phyloP scores from a whole-genome alignment of 2,113 vertebrate species.

The Strix uralensis region DNA sequence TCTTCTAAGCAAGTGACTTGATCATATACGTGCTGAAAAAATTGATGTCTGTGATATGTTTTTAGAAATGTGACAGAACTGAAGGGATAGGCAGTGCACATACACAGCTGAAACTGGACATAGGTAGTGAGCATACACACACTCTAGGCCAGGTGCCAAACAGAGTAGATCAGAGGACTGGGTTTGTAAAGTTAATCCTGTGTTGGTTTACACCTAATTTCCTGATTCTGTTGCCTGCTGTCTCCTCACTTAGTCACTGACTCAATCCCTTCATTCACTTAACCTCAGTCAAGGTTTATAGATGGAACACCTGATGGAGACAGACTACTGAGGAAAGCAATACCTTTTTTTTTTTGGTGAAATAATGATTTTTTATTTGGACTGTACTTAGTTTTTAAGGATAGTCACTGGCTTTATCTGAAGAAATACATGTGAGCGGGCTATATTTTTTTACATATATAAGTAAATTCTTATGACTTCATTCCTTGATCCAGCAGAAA shows the following conservation, averaged over 20 bases:
- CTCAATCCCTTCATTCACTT: background rate
- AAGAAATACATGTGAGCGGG: background rate
- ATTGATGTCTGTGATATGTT: background rate
- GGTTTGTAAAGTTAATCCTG: background rate
- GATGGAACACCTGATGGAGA: background rate
- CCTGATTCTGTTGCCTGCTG: background rate
- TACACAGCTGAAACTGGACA: rapidly evolving
- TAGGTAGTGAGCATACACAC: rapidly evolving
- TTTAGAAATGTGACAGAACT: background rate
- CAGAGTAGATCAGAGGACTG: background rate
- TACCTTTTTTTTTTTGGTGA: background rate
- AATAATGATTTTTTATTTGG: background rate
- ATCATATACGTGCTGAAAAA: background rate
- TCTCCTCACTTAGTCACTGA: background rate
- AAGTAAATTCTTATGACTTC: background rate
- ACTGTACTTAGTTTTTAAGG: background rate
- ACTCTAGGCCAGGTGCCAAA: background rate
- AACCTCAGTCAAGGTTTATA: background rate
- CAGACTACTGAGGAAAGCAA: background rate
- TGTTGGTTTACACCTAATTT: background rate
- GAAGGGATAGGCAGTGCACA: background rate
- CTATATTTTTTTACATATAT: background rate
- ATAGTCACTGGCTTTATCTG: background rate
- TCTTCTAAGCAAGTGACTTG: background rate
- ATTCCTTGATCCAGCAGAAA: background rate